These are phyloP conservation scores for Scomber japonicus DNA, from an alignment of 2,113 vertebrate genomes.

Conservation along the genomic window DNA sequence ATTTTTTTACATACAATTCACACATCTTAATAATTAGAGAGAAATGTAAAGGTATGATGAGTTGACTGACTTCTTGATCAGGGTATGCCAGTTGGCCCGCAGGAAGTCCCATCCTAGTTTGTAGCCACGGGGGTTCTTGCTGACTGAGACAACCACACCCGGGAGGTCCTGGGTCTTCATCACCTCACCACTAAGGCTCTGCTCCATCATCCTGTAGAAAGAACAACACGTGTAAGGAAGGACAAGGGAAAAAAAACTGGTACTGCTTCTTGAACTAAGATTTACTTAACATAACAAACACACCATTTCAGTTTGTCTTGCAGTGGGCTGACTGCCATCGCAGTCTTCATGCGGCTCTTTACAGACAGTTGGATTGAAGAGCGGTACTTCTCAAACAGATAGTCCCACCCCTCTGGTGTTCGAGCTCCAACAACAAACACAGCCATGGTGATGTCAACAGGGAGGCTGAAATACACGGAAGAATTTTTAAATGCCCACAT, in stretches of 20 bases:
- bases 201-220: conserved; percentile 88
- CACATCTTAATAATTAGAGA: background rate
- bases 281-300: conserved; percentile 11
- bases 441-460: conserved; percentile 88
- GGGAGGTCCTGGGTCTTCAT: conserved; percentile 93
- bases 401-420: conserved; percentile 89
- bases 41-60: background rate
- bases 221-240: fast-evolving
- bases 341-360: conserved; percentile 85
- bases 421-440: conserved; percentile 89
- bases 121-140: conserved; percentile 87
- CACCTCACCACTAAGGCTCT: conserved; percentile 88
- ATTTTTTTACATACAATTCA: too few relatives aligned
- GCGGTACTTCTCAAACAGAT: conserved; percentile 89
- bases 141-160: conserved; percentile 78
- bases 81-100: conserved; percentile 87
- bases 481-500: too few relatives aligned
- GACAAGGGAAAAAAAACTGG: background rate
- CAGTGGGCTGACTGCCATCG: conserved; percentile 82
- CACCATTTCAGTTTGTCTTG: conserved; percentile 88
- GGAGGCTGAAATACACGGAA: conserved; percentile 81
- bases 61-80: conserved; percentile 90
- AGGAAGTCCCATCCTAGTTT: conserved; percentile 90
- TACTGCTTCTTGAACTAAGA: background rate
- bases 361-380: conserved; percentile 82